phyloP scores from a whole-genome alignment of 2,888 invertebrate species.

The Cerastis rubricosa region DNA sequence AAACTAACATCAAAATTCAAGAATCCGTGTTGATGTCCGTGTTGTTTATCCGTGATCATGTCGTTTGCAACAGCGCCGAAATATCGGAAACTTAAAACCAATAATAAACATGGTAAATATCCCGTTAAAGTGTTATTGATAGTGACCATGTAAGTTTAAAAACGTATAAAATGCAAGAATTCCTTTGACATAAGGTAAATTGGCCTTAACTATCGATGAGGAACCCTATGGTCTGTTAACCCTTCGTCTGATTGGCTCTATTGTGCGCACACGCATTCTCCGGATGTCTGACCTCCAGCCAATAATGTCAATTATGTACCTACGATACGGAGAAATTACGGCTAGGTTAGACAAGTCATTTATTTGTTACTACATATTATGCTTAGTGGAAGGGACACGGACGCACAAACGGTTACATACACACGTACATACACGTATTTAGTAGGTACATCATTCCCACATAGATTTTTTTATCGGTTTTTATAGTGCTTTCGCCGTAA shows the following conservation, averaged over 20 bases:
- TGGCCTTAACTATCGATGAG: neutral
- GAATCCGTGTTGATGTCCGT: too few species aligned
- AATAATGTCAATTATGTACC: slow-evolving; percentile 39
- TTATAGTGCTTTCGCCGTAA: too few species aligned
- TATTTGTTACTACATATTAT: neutral
- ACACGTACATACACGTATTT: too few species aligned
- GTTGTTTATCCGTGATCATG: too few species aligned
- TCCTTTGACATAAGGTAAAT: neutral
- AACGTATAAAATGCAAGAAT: too few species aligned
- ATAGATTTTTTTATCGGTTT: too few species aligned
- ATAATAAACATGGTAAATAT: too few species aligned
- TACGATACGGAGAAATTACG: neutral
- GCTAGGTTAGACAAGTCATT: neutral
- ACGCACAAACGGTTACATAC: neutral
- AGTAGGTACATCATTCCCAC: neutral
- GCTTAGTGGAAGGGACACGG: neutral
- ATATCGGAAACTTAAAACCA: too few species aligned
- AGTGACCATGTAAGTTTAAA: too few species aligned
- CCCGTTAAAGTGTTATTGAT: too few species aligned
- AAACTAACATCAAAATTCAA: too few species aligned
- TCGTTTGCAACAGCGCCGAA: too few species aligned
- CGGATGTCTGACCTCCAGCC: slow-evolving; percentile 38
- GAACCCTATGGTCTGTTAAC: slow-evolving; percentile 1
- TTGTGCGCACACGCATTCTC: slow-evolving; percentile 41
- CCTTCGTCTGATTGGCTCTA: slow-evolving; percentile 41